phyloP scores from a whole-genome alignment of 2,113 vertebrate species.

The Pelmatolapia mariae region DNA sequence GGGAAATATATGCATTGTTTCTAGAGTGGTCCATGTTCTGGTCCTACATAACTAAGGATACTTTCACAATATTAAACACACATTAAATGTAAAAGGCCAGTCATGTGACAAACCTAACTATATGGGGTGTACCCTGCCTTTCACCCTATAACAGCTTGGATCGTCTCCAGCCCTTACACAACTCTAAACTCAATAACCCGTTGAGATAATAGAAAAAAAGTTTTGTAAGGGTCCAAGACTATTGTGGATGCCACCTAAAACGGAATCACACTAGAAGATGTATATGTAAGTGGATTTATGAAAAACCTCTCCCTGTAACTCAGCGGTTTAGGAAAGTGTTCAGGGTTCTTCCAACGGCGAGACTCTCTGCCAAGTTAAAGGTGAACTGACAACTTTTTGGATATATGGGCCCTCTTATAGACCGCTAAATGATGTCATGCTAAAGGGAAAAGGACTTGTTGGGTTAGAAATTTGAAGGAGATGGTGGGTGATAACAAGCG shows the following conservation, averaged over 20 bases:
- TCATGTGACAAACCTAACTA: neutral
- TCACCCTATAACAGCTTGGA: neutral
- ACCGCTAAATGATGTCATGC: neutral
- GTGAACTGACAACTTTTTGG: neutral
- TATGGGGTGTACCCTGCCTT: neutral
- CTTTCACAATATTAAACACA: neutral
- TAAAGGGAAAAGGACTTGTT: neutral
- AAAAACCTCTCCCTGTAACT: neutral
- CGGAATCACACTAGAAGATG: accelerated
- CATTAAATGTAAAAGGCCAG: neutral
- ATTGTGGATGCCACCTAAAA: neutral
- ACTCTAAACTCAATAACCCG: neutral
- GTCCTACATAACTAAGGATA: neutral
- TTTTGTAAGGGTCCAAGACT: neutral
- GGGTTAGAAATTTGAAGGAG: neutral
- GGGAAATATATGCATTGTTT: neutral
- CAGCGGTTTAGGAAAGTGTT: neutral
- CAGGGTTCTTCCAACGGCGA: neutral
- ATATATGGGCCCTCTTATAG: neutral
- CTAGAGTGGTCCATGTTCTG: neutral
- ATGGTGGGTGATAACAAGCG: neutral
- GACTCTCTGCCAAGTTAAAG: neutral
- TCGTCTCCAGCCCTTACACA: neutral
- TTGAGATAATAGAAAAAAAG: neutral
- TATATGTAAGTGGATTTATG: neutral